Percentiles rank a stretch among this genome's conserved stretches.
phyloP scores from a whole-genome alignment of 2,113 vertebrate genomes.

The Tenrec ecaudatus region DNA sequence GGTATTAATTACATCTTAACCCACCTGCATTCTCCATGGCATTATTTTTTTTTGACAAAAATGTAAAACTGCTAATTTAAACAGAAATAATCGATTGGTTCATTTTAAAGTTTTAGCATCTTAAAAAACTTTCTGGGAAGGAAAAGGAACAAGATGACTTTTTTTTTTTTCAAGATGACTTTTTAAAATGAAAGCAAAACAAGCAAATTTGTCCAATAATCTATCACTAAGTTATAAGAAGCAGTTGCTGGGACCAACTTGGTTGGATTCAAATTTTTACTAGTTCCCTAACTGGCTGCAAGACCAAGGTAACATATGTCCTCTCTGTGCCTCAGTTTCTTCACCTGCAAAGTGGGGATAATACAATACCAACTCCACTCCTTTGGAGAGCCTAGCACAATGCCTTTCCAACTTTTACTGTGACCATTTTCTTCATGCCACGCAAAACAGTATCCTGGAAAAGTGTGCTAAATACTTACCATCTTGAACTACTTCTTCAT shows the following conservation, averaged over 20 bases:
- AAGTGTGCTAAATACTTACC: conserved; percentile 86
- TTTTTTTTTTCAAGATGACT: conserved; percentile 6
- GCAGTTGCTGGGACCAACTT: background rate
- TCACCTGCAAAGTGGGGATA: background rate
- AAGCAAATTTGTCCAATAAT: background rate
- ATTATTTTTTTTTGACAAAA: background rate
- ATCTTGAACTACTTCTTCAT: conserved; percentile 97
- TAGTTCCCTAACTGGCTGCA: background rate
- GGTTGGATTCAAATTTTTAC: background rate
- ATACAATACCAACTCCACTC: background rate
- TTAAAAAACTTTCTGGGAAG: background rate
- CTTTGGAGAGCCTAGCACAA: too few relatives aligned
- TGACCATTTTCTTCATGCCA: background rate
- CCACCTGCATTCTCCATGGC: background rate
- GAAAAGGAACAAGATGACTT: conserved; percentile 7
- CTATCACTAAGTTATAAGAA: background rate
- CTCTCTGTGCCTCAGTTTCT: background rate
- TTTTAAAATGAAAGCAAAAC: background rate
- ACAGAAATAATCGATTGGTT: background rate
- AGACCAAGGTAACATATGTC: background rate
- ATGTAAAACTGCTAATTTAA: background rate
- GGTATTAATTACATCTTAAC: too few relatives aligned
- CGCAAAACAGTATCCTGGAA: background rate
- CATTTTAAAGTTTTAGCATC: background rate
- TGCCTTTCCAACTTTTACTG: too few relatives aligned